Evolutionary conservation across 2,797 vertebrate genomes (phyloP), one percentile per base, ranked within the genome.

Genomic region (Oreochromis grahami): DNA sequence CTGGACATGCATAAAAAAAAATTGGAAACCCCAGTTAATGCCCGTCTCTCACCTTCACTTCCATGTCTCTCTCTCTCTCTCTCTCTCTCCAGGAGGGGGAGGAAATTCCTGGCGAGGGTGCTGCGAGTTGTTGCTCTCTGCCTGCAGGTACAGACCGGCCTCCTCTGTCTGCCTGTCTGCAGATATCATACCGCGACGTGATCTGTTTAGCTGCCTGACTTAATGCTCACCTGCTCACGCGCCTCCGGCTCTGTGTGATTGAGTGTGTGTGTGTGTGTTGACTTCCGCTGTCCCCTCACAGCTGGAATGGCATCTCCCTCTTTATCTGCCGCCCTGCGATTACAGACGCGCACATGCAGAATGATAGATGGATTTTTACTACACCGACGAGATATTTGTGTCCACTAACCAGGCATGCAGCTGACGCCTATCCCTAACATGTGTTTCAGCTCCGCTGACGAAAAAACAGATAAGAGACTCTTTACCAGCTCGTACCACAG

Each of bases 131-230:
- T 87, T 90, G 85, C 88, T 91, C 84, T 83, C 77, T 84, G 92
- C 94, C 95, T 93, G 93, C 92, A 95, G 95, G 95, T 95, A 93
- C 83, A 93, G 89, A 92, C 94, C 85, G 63, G 93, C 91, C 89
- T 90, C 88, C 88, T 93, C 93, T 90, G 93, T 92, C 92, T 95
- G 94, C 92, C 90, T 92, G 94, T 94, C 95, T 94, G 90, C 91
- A 92, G 95, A 95, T 94, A 93, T 94, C 93, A 93, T 83, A 93
- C 91, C 53, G 55, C 86, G 81, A 92, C 91, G 87, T 95, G 94
- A 94, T 94, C 91, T 92, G 91, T 94, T 95, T 93, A 91, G 90
- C 92, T 93, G 90, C 88, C 92, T 90, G 90, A 91, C 94, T 94
- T 94, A 94, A 93, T 94, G 91, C 94, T 94, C 93, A 96, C 94